A percentile compares a stretch with the other conserved stretches of the same genome.
These are phyloP conservation scores for Tenthredo distinguenda DNA, from an alignment of 2,888 invertebrate species.

Conservation along the genomic window DNA sequence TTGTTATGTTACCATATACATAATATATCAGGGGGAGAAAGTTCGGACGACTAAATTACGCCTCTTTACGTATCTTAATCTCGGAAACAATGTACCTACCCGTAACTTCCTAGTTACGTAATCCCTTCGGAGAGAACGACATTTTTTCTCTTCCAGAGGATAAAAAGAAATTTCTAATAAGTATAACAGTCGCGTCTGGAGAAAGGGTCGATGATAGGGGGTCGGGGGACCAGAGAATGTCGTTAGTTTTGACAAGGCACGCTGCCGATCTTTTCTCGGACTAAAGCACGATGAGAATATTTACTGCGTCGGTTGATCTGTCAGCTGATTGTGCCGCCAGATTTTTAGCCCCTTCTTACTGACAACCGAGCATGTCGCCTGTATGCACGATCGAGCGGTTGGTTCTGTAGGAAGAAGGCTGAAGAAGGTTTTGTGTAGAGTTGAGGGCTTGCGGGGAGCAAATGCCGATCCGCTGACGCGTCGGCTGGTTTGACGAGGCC, in stretches of 20 bases:
- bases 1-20: conserved; percentile 34
- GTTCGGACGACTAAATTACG: conserved; percentile 36
- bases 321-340: conserved; percentile 69
- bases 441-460: conserved; percentile 66
- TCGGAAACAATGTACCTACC: background rate
- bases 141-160: background rate
- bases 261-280: conserved; percentile 52
- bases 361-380: conserved; percentile 60
- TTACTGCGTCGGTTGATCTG: conserved; percentile 70
- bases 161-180: conserved; percentile 2
- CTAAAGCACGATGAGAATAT: conserved; percentile 67
- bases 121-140: background rate
- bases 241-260: conserved; percentile 66
- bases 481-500: conserved; percentile 77
- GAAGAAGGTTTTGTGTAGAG: conserved; percentile 60
- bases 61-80: conserved; percentile 3
- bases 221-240: conserved; percentile 33
- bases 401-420: conserved; percentile 57
- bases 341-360: conserved; percentile 68
- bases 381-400: conserved; percentile 53
- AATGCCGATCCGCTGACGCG: conserved; percentile 76
- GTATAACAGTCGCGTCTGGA: background rate
- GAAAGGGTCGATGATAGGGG: conserved; percentile 26
- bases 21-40: conserved; percentile 37
- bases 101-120: background rate